Evolutionary conservation across 1,140 invertebrate genomes (phyloP), one percentile per base, ranked within the genome.

Genomic region (Pristionchus pacificus): DNA sequence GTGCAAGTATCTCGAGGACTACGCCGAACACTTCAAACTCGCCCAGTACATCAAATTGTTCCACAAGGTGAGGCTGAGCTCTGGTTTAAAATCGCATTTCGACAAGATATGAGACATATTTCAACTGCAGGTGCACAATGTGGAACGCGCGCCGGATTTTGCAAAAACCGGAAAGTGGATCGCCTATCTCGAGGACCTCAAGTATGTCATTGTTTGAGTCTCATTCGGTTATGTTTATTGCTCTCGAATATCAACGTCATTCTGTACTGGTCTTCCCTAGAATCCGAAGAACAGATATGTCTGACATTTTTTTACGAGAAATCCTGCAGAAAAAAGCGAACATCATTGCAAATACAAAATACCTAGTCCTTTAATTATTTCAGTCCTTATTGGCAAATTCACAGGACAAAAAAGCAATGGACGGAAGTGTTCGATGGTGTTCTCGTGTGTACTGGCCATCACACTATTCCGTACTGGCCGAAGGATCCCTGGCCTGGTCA

Each of bases 21-120:
- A 87, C 66, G 84, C 82, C 1, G 75, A 85, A 0, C 68, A 86
- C 27, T 86, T 85, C 62, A 75, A 80, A 24, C 71, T 87, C 3
- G 55, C 65, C 0, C 68, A 75, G 28, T 74, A 85, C 65, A 81
- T 85, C n/a, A 66, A 76, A n/a, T 85, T 85, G 60, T 57, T 76
- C 25, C 79, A 80, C 28, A 78, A 75, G 65, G 80, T 82, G 30
- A 64, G 55, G 29, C 55, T 68, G 2, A 66, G 72, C 30, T 19
- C 49, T 28, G 31, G 74, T 60, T 80, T 81, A 28, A 72, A 73
- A 33, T 82, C 82, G 80, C 80, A 72, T 38, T 81, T 82, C 60
- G 63, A 59, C 25, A 81, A 80, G 49, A 49, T 64, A 74, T 62
- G 60, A 70, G 67, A 57, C 60, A 67, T 49, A 75, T 67, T 70